Conservation (phyloP, 2,888 invertebrate genomes). For the Trypoxylon attenuatum region DNA sequence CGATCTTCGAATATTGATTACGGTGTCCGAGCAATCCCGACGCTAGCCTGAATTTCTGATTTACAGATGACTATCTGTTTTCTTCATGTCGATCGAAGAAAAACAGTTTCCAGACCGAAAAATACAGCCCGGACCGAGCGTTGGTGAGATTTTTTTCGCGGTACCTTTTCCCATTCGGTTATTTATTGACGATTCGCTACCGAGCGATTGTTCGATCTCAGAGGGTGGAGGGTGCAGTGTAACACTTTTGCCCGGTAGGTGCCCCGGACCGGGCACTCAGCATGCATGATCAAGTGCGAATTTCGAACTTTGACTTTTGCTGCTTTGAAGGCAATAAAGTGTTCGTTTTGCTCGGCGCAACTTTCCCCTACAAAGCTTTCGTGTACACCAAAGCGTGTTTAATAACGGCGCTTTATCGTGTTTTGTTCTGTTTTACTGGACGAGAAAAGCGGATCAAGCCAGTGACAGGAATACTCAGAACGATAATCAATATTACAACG, state of each 20-base stretch:
- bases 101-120: conserved; percentile 16
- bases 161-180: too few species aligned
- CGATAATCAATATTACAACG: conserved; percentile 44
- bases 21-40: conserved; percentile 48
- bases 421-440: conserved; percentile 1
- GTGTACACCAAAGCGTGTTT: conserved; percentile 7
- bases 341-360: neutral
- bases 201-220: too few species aligned
- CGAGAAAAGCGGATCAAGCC: conserved; percentile 21
- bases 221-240: too few species aligned
- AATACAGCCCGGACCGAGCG: neutral
- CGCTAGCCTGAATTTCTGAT: conserved; percentile 49
- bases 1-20: conserved; percentile 55
- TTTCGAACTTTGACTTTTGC: neutral
- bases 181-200: too few species aligned
- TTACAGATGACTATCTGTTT: conserved; percentile 35
- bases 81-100: conserved; percentile 20
- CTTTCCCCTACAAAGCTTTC: neutral
- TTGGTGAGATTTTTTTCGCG: conserved; percentile 9
- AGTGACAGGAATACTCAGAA: conserved; percentile 35
- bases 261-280: neutral
- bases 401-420: conserved; percentile 1
- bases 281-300: conserved; percentile 3
- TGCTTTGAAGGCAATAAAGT: neutral
- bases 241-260: too few species aligned